Percentiles rank a stretch among this genome's conserved stretches.
Evolutionary conservation across 1,140 invertebrate genomes (phyloP).

Genomic region (Drosophila funebris): DNA sequence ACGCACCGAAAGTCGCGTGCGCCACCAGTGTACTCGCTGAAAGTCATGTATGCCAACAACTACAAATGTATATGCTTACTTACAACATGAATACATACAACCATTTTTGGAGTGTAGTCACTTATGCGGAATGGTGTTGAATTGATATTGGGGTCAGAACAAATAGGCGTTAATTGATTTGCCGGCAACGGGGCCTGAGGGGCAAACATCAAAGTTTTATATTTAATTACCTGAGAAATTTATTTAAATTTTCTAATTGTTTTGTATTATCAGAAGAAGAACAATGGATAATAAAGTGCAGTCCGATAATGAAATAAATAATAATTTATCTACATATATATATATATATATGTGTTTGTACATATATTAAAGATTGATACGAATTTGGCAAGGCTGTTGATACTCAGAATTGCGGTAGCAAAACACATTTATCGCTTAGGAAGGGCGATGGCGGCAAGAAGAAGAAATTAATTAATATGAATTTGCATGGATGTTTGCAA

Average conservation of each 20-base stretch:
- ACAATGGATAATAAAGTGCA: background rate
- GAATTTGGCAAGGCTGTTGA: background rate
- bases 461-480: slow-evolving; percentile 10
- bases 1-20: slow-evolving; percentile 71
- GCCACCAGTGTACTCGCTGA: slow-evolving; percentile 55
- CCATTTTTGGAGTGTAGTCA: background rate
- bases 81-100: slow-evolving; percentile 2
- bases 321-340: background rate
- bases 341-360: background rate
- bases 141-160: slow-evolving; percentile 56
- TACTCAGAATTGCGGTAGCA: background rate
- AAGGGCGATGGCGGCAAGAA: background rate
- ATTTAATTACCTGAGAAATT: slow-evolving; percentile 13
- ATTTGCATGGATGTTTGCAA: slow-evolving; percentile 26
- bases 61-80: no score
- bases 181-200: background rate
- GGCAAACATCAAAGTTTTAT: background rate
- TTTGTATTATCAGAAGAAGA: slow-evolving; percentile 1
- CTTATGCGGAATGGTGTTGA: slow-evolving; percentile 12
- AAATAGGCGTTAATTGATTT: slow-evolving; percentile 34
- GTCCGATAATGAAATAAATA: background rate
- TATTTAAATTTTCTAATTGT: slow-evolving; percentile 1
- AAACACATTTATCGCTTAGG: slow-evolving; percentile 1
- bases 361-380: background rate
- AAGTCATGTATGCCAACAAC: slow-evolving; percentile 72